These are phyloP conservation scores for Ophion ellenae DNA, from an alignment of 2,888 invertebrate species.

Conservation along the genomic window DNA sequence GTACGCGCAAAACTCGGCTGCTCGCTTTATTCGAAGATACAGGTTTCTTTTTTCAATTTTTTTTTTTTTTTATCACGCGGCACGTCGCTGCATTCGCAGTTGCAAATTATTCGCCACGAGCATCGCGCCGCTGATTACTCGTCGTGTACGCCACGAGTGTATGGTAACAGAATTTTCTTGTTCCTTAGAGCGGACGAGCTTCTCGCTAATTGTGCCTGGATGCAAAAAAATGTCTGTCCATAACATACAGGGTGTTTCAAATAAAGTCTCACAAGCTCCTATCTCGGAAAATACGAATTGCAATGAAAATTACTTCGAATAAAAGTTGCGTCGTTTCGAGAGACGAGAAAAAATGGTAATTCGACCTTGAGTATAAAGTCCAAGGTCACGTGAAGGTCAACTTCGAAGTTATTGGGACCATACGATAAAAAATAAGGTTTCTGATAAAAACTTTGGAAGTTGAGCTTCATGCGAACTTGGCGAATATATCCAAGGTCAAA, in stretches of 20 bases:
- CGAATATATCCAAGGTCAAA: too few species aligned
- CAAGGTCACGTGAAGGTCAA: too few species aligned
- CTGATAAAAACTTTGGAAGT: too few species aligned
- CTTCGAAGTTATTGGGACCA: too few species aligned
- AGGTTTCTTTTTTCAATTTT: background rate
- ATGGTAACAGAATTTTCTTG: slow-evolving; percentile 1
- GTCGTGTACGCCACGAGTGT: background rate
- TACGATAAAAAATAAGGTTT: too few species aligned
- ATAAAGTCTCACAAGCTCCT: background rate
- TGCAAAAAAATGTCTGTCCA: background rate
- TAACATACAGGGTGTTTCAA: too few species aligned
- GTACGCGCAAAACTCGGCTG: background rate
- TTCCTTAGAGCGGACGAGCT: background rate
- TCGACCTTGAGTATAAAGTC: too few species aligned
- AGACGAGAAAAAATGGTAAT: too few species aligned
- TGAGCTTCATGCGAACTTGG: too few species aligned
- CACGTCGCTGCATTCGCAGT: background rate
- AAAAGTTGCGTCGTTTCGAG: too few species aligned
- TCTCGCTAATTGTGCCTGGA: slow-evolving; percentile 4
- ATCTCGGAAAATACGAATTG: too few species aligned
- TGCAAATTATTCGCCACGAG: slow-evolving; percentile 3
- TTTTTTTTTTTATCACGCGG: background rate
- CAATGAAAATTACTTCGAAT: too few species aligned
- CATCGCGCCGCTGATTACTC: slow-evolving; percentile 1
- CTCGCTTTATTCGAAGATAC: background rate